Percentiles rank a stretch among this genome's conserved stretches.
Evolutionary conservation across 1,140 invertebrate genomes (phyloP).

Genomic region (Myzus persicae): DNA sequence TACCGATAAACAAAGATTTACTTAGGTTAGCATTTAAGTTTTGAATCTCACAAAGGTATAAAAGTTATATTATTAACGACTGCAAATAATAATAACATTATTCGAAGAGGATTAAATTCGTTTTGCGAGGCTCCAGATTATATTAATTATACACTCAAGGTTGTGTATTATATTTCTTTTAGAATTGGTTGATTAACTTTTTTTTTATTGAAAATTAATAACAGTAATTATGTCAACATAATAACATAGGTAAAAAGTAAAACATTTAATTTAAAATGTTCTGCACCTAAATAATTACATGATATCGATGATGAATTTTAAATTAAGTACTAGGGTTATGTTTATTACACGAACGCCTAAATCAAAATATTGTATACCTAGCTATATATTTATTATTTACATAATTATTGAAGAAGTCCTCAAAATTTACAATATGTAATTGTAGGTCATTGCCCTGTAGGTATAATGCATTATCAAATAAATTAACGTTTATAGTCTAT

Average conservation of each 20-base stretch:
- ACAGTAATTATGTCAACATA: background rate
- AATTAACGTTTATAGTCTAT: background rate
- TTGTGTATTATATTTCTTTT: background rate
- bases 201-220: background rate
- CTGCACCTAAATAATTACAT: background rate
- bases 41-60: background rate
- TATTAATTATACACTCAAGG: background rate
- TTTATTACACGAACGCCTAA: background rate
- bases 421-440: background rate
- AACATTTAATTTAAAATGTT: background rate
- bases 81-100: background rate
- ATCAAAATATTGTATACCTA: background rate
- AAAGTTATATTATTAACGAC: background rate
- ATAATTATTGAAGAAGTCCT: background rate
- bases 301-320: background rate
- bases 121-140: background rate
- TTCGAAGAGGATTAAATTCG: background rate
- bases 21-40: background rate
- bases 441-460: background rate
- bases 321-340: background rate
- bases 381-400: background rate
- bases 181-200: background rate
- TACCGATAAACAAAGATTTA: background rate
- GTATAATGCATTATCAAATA: background rate
- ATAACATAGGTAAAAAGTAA: background rate